Conservation (phyloP, 1,140 invertebrate genomes). For the Caerostris darwini region DNA sequence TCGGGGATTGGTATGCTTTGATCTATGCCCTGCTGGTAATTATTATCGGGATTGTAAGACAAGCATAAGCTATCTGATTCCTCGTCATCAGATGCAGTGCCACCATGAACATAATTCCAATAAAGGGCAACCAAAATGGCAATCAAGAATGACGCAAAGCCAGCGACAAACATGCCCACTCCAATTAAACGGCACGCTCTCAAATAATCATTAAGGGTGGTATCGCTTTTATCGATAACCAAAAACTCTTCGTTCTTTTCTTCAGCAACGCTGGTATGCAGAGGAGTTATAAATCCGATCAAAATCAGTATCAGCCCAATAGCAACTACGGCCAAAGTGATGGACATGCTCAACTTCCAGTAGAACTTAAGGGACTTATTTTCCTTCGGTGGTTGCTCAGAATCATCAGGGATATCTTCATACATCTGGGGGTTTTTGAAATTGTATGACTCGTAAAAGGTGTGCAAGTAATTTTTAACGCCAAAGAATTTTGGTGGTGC, state of each 20-base stretch:
- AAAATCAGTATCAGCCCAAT: slow-evolving; percentile 83
- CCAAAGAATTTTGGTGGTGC: slow-evolving; percentile 76
- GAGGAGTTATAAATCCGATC: slow-evolving; percentile 83
- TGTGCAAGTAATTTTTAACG: slow-evolving; percentile 78
- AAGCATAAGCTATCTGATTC: neutral
- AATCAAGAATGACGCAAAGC: slow-evolving; percentile 79
- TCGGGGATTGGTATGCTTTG: neutral
- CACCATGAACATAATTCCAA: neutral
- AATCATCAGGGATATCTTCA: slow-evolving; percentile 67
- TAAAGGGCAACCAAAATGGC: neutral
- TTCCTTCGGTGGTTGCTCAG: neutral
- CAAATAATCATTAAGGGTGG: slow-evolving; percentile 83
- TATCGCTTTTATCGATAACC: slow-evolving; percentile 83
- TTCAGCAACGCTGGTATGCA: slow-evolving; percentile 81
- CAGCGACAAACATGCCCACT: slow-evolving; percentile 83
- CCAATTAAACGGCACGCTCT: slow-evolving; percentile 84
- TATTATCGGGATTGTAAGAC: neutral
- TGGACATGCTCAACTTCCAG: neutral
- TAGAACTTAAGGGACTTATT: neutral
- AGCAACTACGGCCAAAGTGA: slow-evolving; percentile 82
- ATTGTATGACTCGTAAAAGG: slow-evolving; percentile 77
- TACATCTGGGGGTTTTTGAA: slow-evolving; percentile 47
- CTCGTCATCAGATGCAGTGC: neutral
- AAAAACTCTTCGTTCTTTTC: slow-evolving; percentile 82
- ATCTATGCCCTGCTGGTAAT: neutral